phyloP scores from a whole-genome alignment of 1,140 invertebrate species.

The Sarcophaga peregrina region DNA sequence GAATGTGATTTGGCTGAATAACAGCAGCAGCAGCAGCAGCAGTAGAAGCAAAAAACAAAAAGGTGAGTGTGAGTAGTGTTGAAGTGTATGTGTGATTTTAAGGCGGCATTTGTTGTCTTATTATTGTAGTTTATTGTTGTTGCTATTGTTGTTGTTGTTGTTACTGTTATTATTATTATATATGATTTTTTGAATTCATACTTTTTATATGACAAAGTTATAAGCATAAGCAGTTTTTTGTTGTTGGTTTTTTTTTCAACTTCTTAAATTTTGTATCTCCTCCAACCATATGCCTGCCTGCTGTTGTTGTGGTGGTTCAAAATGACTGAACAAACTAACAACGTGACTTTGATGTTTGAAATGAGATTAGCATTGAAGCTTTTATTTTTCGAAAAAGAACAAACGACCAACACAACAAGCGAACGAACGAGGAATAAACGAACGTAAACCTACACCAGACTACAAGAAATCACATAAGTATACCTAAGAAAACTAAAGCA shows the following conservation, averaged over 20 bases:
- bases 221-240: slow-evolving; percentile 10
- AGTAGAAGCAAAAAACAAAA: background rate
- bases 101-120: slow-evolving; percentile 6
- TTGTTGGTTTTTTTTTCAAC: background rate
- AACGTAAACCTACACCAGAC: slow-evolving; percentile 2
- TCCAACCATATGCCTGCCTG: background rate
- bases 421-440: too few species aligned
- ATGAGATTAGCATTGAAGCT: slow-evolving; percentile 24
- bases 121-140: too few species aligned
- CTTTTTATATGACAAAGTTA: slow-evolving; percentile 1
- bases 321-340: slow-evolving; percentile 27
- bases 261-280: too few species aligned
- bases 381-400: background rate
- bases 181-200: slow-evolving; percentile 13
- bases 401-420: too few species aligned
- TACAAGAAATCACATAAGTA: too few species aligned
- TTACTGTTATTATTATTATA: background rate
- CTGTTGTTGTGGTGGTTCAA: background rate
- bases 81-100: slow-evolving; percentile 17
- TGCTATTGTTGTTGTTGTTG: too few species aligned
- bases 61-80: background rate
- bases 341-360: slow-evolving; percentile 26
- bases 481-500: background rate
- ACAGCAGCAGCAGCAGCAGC: background rate
- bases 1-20: slow-evolving; percentile 12